Base-by-base conservation (phyloP, 2,797 vertebrate species). In the Myripristis jacobus region DNA sequence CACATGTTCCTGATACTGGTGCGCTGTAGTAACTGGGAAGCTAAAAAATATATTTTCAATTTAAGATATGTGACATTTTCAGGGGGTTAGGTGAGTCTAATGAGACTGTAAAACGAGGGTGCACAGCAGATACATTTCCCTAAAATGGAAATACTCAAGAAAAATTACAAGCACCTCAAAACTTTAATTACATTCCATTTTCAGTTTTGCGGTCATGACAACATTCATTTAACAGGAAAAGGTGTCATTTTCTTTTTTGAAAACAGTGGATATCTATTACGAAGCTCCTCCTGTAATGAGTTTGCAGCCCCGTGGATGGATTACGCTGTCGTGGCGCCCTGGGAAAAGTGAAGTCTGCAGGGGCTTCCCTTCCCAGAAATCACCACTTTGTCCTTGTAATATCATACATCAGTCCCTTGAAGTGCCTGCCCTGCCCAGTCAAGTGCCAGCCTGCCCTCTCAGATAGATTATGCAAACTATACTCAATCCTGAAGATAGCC, bases 1-100 rank as follows among this genome's bases (percentile, higher is more conserved):
- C 24, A 10, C 13, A 11, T 22, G 9, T 50, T 50, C n/a, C 21
- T 47, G n/a, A 19, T 47, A 19, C 3, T 3, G 6, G n/a, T 4
- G 21, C 6, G 12, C 21, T 22, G 8, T 3, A n/a, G n/a, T 2
- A n/a, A n/a, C 46, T 47, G n/a, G 46, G 46, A 22, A 22, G 19
- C 8, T 22, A 19, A 21, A 25, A 81, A 73, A 72, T 66, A 68
- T 66, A 77, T 63, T 82, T 71, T 76, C 48, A 80, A 50, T 56
- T 34, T 43, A 73, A 66, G 25, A 73, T 52, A 77, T 75, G 76
- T 74, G 29, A 8, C 29, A 31, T 75, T n/a, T n/a, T n/a, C 76
- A 88, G 81, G 87, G 87, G 78, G 73, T 83, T 77, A 59, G 82
- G 87, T 84, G 85, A 84, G 75, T 66, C 81, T 91, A 91, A 89